These are phyloP conservation scores for Epizoanthus scotinus DNA, from an alignment of 92 coral and sea anemone genomes.

Conservation along the genomic window DNA sequence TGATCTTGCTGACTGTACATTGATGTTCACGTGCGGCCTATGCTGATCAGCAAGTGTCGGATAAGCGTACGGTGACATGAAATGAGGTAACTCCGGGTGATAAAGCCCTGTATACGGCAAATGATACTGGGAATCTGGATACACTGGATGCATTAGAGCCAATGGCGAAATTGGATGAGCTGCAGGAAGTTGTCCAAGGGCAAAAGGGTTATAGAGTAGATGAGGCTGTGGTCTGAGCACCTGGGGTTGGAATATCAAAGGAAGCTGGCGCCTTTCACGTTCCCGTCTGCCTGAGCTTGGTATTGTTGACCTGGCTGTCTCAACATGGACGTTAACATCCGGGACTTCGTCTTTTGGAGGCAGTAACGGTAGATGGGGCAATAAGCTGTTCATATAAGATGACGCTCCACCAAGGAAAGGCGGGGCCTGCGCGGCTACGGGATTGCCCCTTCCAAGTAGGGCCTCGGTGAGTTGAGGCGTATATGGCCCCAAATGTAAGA, in stretches of 20 bases:
- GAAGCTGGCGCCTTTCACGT: conserved; percentile 64
- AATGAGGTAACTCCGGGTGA: conserved; percentile 19
- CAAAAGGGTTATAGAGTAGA: conserved; percentile 37
- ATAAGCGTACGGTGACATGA: conserved; percentile 34
- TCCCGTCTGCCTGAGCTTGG: conserved; percentile 38
- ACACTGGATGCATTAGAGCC: conserved; percentile 16
- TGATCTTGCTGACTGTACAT: conserved; percentile 89
- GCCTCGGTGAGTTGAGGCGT: conserved; percentile 18
- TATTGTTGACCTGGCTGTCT: conserved; percentile 81
- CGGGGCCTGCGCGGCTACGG: neutral
- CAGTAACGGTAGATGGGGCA: neutral
- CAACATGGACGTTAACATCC: conserved; percentile 71
- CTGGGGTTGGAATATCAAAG: conserved; percentile 57
- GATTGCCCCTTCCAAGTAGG: conserved; percentile 21
- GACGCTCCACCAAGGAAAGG: neutral
- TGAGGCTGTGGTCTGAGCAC: conserved; percentile 39
- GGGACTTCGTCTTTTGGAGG: conserved; percentile 44
- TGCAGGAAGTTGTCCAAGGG: neutral
- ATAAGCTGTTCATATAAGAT: conserved; percentile 4
- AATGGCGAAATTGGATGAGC: conserved; percentile 16
- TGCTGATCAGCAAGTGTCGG: conserved; percentile 39
- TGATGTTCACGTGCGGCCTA: conserved; percentile 90
- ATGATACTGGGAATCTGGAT: neutral
- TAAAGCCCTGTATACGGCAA: conserved; percentile 19
- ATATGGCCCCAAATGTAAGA: conserved; percentile 19